Evolutionary conservation across 2,888 invertebrate genomes (phyloP).

Genomic region (Drosophila mercatorum): DNA sequence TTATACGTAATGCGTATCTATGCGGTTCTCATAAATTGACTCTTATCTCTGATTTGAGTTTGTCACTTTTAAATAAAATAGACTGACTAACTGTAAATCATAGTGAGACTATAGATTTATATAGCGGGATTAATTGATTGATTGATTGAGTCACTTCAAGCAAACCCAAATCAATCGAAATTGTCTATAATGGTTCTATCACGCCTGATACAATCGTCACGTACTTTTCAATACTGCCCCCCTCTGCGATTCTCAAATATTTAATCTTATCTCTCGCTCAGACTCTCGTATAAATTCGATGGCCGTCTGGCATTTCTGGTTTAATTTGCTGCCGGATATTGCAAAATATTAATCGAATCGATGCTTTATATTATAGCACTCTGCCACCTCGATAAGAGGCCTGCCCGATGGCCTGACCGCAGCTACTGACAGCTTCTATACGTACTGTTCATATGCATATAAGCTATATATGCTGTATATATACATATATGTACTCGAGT

Average conservation of each 20-base stretch:
- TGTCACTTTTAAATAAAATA: neutral
- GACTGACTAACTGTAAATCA: neutral
- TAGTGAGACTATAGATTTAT: too few species aligned
- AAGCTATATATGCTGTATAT: neutral
- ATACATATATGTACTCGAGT: neutral
- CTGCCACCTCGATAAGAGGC: constrained; percentile 23
- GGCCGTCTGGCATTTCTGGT: constrained; percentile 16
- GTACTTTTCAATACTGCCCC: neutral
- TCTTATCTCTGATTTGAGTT: neutral
- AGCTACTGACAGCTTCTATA: constrained; percentile 8
- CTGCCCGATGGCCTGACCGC: constrained; percentile 21
- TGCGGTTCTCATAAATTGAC: neutral
- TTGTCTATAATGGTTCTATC: neutral
- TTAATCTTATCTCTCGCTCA: constrained; percentile 3
- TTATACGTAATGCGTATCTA: neutral
- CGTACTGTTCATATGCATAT: constrained; percentile 14
- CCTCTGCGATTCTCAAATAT: constrained; percentile 1
- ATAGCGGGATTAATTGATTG: neutral
- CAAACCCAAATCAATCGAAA: too few species aligned
- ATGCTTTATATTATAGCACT: constrained; percentile 7
- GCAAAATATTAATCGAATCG: constrained; percentile 54
- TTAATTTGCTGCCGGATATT: constrained; percentile 61
- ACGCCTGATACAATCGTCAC: neutral
- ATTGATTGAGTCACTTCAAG: neutral
- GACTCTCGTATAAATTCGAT: neutral